Evolutionary conservation across 2,113 vertebrate species (phyloP).

Genomic region (Trachemys scripta): DNA sequence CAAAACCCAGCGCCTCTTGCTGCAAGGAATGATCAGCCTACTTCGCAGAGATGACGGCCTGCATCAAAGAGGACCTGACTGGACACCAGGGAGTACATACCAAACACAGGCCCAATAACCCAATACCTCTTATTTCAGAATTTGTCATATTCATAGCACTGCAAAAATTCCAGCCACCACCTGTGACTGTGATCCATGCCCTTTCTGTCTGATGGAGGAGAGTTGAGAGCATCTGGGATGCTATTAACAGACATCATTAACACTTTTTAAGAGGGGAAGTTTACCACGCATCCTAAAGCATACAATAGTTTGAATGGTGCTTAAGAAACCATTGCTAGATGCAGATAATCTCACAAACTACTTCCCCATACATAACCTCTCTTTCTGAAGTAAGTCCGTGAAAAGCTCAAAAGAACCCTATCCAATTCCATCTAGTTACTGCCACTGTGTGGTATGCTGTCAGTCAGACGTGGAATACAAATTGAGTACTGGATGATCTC

Average conservation of each 20-base stretch:
- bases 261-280: background rate
- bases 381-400: background rate
- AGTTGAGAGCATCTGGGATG: background rate
- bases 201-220: background rate
- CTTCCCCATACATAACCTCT: background rate
- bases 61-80: background rate
- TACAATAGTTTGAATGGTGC: background rate
- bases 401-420: background rate
- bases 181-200: too few species aligned
- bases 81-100: background rate
- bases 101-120: background rate
- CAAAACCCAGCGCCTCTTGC: background rate
- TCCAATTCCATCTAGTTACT: background rate
- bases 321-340: background rate
- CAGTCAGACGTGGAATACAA: too few species aligned
- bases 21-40: background rate
- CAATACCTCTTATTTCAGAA: background rate
- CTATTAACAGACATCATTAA: background rate
- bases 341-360: background rate
- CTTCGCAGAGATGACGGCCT: background rate
- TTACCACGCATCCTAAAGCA: background rate
- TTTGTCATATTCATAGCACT: background rate
- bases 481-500: too few species aligned
- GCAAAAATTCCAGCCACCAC: background rate
- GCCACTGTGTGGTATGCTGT: background rate